Base-by-base conservation (phyloP, 2,888 invertebrate species). In the Ellobium chinense region DNA sequence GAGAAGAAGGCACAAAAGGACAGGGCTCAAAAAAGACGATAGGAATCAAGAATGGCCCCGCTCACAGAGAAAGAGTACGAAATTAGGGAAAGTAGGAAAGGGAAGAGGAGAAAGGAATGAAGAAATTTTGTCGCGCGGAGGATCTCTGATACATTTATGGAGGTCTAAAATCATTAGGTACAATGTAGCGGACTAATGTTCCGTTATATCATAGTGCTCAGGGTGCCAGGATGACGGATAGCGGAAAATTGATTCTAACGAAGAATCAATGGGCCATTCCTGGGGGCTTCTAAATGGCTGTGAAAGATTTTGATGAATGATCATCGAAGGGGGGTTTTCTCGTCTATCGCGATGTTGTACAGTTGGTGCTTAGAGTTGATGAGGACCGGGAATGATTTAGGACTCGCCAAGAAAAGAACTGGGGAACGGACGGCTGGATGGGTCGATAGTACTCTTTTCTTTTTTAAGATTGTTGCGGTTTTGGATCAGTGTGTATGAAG, bases 231-330 rank as follows among this genome's bases (percentile, higher is more conserved):
- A 27, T 66, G 76, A 65, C 46, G 34, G 76, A 54, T 66, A 66
- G 54, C 36, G 46, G 76, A 66, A 63, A 76, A 76, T 65, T 76
- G 76, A 76, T 66, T 56, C 56, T 76, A 56, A 62, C 54, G 66
- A 63, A 66, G 76, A 76, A 76, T 76, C 76, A 76, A 76, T 76
- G 76, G 66, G 14, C 66, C 56, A 34, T 65, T 76, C 46, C 21
- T 29, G 27, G 24, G 36, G 18, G 66, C 34, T 34, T 65, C 66
- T 76, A 66, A 76, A 76, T 29, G 29, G 54, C 54, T 56, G 76
- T 66, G 76, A 56, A 76, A 66, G 66, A 76, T 66, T 65, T 66
- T 76, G 76, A 76, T 76, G 76, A 63, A 76, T 66, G 66, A 46
- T 29, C 66, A 29, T 54, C n/a, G 29, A 34, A 39, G 36, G 31